phyloP scores from a whole-genome alignment of 2,113 vertebrate species.

The Sturnus vulgaris region DNA sequence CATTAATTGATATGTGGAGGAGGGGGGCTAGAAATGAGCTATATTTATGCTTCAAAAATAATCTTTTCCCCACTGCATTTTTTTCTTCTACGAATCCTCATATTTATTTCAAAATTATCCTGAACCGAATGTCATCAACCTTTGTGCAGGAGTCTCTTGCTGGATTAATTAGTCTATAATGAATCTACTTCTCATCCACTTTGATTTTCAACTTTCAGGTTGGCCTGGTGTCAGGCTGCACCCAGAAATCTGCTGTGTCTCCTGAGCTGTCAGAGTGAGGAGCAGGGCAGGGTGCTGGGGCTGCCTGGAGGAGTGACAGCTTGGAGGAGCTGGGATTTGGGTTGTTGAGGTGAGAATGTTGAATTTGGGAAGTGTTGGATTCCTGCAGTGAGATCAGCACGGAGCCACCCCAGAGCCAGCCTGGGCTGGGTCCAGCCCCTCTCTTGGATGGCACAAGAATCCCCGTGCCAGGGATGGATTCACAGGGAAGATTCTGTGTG shows the following conservation, averaged over 20 bases:
- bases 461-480: not conserved
- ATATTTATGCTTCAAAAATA: slow-evolving; percentile 27
- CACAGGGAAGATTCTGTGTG: no score
- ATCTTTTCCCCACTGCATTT: not conserved
- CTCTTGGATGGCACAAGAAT: not conserved
- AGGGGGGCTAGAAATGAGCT: slow-evolving; percentile 45
- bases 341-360: not conserved
- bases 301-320: not conserved
- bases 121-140: slow-evolving; percentile 33
- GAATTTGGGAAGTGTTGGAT: not conserved
- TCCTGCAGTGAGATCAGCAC: fast-evolving
- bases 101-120: slow-evolving; percentile 52
- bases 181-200: not conserved
- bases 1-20: slow-evolving; percentile 60
- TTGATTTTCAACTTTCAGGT: not conserved
- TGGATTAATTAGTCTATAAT: slow-evolving; percentile 46
- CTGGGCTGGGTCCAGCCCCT: not conserved
- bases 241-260: not conserved
- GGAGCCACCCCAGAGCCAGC: not conserved
- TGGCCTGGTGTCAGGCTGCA: not conserved
- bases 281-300: not conserved
- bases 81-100: not conserved
- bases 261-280: not conserved
- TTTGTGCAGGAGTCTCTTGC: slow-evolving; percentile 23
- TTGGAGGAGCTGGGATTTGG: not conserved